A percentile compares a stretch with the other conserved stretches of the same genome.
Evolutionary conservation across 2,113 vertebrate genomes (phyloP).

Genomic region (Apus apus): DNA sequence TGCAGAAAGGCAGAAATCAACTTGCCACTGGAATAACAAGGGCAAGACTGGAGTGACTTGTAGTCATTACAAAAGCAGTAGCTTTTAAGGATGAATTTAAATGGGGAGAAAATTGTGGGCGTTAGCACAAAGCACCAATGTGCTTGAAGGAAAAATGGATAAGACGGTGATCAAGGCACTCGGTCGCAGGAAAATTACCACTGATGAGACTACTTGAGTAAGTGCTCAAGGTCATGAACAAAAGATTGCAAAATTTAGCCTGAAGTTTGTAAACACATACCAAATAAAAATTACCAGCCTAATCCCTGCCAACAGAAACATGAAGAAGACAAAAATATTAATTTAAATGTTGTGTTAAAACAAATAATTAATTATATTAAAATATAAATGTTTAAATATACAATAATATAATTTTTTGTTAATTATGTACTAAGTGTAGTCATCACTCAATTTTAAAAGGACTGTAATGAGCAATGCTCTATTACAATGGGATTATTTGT

Average conservation of each 20-base stretch:
- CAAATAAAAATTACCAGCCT: constrained; percentile 11
- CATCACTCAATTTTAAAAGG: not conserved
- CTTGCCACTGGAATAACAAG: not conserved
- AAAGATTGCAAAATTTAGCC: constrained; percentile 40
- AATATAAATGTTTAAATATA: not conserved
- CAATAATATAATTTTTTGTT: not conserved
- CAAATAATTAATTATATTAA: constrained; percentile 1
- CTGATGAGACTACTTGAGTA: not conserved
- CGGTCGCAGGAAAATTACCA: not conserved
- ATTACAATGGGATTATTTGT: not conserved
- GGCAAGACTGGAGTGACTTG: not conserved
- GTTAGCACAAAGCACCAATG: not conserved
- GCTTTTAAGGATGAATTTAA: constrained; percentile 15
- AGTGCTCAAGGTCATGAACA: not conserved
- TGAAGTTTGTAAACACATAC: constrained; percentile 26
- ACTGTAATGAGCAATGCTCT: not conserved
- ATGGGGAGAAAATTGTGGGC: constrained; percentile 14
- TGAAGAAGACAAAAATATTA: not conserved
- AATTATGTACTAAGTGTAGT: not conserved
- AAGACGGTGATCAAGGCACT: not conserved
- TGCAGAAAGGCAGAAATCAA: not conserved
- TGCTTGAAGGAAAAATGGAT: constrained; percentile 32
- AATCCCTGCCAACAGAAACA: not conserved
- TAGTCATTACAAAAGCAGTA: not conserved
- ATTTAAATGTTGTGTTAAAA: not conserved